Base-by-base conservation (phyloP, 1,140 invertebrate genomes). In the Drosophila mojavensis region DNA sequence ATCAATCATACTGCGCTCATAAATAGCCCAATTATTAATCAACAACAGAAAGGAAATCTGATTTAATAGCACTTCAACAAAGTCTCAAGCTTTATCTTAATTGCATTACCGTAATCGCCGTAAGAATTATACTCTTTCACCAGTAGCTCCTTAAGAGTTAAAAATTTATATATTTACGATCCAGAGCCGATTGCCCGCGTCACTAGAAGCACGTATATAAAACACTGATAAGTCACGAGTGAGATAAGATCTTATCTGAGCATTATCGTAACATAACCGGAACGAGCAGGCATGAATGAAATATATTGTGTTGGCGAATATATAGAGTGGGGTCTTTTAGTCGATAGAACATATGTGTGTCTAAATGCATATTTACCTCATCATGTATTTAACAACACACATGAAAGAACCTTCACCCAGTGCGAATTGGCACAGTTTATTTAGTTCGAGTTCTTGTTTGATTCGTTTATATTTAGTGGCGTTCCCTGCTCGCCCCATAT, bases 351-450 rank as follows among this genome's bases (percentile, higher is more conserved):
- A 53, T 17, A 28, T 15, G 39, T 2, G 20, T 41, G 26, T 20
- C 3, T 63, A 24, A 24, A 62, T 33, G n/a, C 30, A 28, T 30
- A 17, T 36, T 24, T 24, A 24, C 20, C 20, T 24, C 36, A 39
- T 39, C 36, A 43, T 26, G 20, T 56, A 58, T 81, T 69, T 59
- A 69, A 68, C 61, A 77, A 51, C 47, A 79, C 39, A 53, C 43
- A 48, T 15, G 17, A 88, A 75, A 81, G 82, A 88, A 50, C 84
- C 84, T 88, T 88, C 84, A 88, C 84, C 84, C 75, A 88, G 54
- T 88, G 69, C 66, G 53, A 67, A 48, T 83, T 88, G 69, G 64
- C 80, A 82, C 75, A 82, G 54, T 70, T 85, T 81, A 64, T 69
- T 78, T 65, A 58, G 61, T 63, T 65, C 58, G 24, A 51, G 28